Evolutionary conservation across 2,797 vertebrate genomes (phyloP).

Genomic region (Austrolebias charrua): DNA sequence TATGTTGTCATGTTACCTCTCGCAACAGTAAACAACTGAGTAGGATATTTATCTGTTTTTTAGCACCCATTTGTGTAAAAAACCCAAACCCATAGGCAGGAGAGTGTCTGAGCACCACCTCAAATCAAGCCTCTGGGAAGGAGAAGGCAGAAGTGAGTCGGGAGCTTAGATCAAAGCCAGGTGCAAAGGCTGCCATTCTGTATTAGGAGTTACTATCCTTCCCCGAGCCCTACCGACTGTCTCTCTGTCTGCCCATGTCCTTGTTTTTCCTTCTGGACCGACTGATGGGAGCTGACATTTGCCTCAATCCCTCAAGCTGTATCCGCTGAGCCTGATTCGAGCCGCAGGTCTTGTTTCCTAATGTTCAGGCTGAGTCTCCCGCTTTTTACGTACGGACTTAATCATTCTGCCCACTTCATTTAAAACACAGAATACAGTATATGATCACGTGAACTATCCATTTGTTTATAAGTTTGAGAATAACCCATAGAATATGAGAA

Average conservation of each 20-base stretch:
- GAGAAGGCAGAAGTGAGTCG: slow-evolving; percentile 60
- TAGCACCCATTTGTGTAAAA: slow-evolving; percentile 32
- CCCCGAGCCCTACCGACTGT: slow-evolving; percentile 48
- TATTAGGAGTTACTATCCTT: slow-evolving; percentile 65
- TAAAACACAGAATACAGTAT: background rate
- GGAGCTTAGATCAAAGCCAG: slow-evolving; percentile 75
- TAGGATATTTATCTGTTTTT: slow-evolving; percentile 14
- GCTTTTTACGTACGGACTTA: slow-evolving; percentile 31
- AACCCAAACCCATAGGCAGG: slow-evolving; percentile 21
- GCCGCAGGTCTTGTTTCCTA: slow-evolving; percentile 55
- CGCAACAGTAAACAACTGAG: background rate
- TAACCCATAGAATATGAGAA: background rate
- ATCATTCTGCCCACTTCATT: slow-evolving; percentile 28
- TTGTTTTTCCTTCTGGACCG: slow-evolving; percentile 56
- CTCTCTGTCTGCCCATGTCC: slow-evolving; percentile 63
- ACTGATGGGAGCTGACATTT: slow-evolving; percentile 72
- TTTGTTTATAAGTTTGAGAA: background rate
- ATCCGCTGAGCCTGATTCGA: slow-evolving; percentile 56
- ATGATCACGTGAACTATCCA: background rate
- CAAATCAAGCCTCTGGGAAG: slow-evolving; percentile 61
- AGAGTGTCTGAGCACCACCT: slow-evolving; percentile 19
- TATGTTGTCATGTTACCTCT: background rate
- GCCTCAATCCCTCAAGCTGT: slow-evolving; percentile 64
- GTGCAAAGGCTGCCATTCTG: slow-evolving; percentile 72
- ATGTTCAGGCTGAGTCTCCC: slow-evolving; percentile 42